phyloP scores from a whole-genome alignment of 2,113 vertebrate genomes.

The Tympanuchus pallidicinctus region DNA sequence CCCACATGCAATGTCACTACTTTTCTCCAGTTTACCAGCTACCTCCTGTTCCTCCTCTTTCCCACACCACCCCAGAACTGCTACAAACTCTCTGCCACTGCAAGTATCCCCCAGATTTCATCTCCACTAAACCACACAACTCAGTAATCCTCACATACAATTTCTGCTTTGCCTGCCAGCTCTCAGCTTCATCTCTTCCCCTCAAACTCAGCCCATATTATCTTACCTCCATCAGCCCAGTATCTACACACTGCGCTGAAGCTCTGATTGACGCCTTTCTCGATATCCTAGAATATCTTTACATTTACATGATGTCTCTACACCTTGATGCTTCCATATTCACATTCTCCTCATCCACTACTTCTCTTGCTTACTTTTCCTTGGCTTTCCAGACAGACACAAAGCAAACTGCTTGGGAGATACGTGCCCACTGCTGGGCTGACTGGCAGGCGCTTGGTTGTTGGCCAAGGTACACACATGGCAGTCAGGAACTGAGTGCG shows the following conservation, averaged over 20 bases:
- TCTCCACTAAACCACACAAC: not conserved
- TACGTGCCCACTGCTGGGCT: not conserved
- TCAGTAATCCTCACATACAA: not conserved
- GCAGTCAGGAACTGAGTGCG: not conserved
- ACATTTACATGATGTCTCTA: not conserved
- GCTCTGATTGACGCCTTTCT: not conserved
- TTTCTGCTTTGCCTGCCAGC: not conserved
- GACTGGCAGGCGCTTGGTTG: not conserved
- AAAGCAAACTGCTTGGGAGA: not conserved
- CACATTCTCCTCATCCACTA: not conserved
- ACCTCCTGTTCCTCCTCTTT: not conserved
- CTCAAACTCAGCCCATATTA: not conserved
- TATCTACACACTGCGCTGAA: not conserved
- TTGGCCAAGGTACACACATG: not conserved
- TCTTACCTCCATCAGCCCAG: not conserved
- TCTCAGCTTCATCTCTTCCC: not conserved
- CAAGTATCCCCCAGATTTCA: not conserved
- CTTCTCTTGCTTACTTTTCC: not conserved
- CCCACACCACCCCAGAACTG: not conserved
- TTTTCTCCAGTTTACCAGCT: not conserved
- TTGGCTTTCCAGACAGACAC: not conserved
- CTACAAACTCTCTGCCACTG: not conserved
- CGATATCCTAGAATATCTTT: not conserved
- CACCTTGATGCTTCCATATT: not conserved
- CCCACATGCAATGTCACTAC: accelerated